Evolutionary conservation across 2,797 vertebrate genomes (phyloP), one percentile per base, ranked within the genome.

Genomic region (Pangasius krempfi): DNA sequence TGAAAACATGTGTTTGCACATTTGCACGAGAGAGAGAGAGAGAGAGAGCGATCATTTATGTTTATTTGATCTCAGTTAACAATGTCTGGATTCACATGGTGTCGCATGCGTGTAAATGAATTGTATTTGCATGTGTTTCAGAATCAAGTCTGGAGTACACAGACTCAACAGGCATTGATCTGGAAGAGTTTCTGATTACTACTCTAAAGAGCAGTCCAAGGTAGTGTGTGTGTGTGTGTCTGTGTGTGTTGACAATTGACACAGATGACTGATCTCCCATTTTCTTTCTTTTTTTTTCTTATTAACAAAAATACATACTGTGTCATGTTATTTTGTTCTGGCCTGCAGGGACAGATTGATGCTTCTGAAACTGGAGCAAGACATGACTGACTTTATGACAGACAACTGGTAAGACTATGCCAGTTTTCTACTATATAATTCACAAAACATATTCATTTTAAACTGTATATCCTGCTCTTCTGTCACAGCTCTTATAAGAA

Each of bases 361-460:
- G 94, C 96, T 99, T 92, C 95, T 98, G 90, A 98, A 98, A 96
- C 97, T 98, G 95, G 98, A 99, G 90, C 98, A 98, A 94, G 98
- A 99, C 94, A 98, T 99, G 95, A 97, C 97, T 87, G 97, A 98
- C 95, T 99, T 98, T 94, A 98, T 99, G 96, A 97, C 93, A 90
- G 97, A 98, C 94, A 96, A 97, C 94, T 98, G 97, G 98, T 99
- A 95, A 92, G 96, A 1, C 14, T 22, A 7, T 52, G 27, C 18
- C 2, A 37, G 27, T 87, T 81, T 54, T 79, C 1, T 72, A 13
- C 22, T 27, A 0, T 7, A 25, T 12, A 37, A 52, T 70, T 54
- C 62, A 54, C 30, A 22, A 37, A 5, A 14, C 47, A 50, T 20
- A 5, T 84, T n/a, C 2, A 18, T 68, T 22, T 50, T 66, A 6